Conservation (phyloP, 2,113 vertebrate genomes). For the Calonectris borealis region DNA sequence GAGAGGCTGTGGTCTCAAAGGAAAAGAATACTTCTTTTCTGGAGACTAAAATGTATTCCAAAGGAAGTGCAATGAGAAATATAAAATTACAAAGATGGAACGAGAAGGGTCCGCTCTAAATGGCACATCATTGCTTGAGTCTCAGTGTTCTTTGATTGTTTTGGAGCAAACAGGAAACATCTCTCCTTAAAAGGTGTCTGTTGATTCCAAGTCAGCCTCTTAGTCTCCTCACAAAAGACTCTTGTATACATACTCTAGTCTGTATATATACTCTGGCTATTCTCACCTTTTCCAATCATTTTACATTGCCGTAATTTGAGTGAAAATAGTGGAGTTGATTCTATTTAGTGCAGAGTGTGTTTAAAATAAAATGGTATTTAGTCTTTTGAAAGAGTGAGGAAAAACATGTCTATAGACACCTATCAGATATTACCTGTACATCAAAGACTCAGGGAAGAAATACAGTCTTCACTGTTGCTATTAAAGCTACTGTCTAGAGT, state of each 20-base stretch:
- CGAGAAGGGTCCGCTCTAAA: not conserved
- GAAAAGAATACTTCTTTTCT: not conserved
- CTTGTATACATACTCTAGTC: not conserved
- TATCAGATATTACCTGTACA: not conserved
- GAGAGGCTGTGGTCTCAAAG: not conserved
- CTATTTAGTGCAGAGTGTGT: not conserved
- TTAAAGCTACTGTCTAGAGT: not conserved
- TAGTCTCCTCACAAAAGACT: not conserved
- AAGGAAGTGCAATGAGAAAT: not conserved
- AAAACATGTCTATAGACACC: not conserved
- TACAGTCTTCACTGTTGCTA: not conserved
- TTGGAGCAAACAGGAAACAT: not conserved
- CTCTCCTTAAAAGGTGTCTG: not conserved
- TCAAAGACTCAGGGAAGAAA: not conserved
- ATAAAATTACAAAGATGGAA: not conserved
- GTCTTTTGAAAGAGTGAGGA: not conserved
- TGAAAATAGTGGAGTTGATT: not conserved
- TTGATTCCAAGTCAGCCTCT: not conserved
- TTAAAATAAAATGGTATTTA: not conserved
- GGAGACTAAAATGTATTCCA: not conserved
- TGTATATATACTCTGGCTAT: not conserved
- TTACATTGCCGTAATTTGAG: not conserved
- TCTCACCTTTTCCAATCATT: not conserved
- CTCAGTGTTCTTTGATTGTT: not conserved
- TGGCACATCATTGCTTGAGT: not conserved